Conservation (phyloP, 2,797 vertebrate species). For the Lagodon rhomboides region DNA sequence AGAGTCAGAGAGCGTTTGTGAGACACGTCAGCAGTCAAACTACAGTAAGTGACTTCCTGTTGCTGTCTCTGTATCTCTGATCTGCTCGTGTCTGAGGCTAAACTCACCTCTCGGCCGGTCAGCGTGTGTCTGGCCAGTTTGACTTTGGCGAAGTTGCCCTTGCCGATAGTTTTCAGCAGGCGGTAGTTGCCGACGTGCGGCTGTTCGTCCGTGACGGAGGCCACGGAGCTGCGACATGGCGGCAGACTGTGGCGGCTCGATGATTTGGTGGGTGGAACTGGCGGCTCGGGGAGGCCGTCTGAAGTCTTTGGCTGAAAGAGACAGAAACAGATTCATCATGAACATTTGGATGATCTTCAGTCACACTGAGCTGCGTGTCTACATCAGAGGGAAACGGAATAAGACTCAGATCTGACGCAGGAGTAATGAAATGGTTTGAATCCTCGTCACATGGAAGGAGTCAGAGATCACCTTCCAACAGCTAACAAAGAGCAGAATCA, state of each 20-base stretch:
- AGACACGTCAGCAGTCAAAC: too few species aligned
- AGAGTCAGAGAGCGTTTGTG: too few species aligned
- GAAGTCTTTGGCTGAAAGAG: conserved; percentile 87
- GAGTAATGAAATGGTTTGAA: too few species aligned
- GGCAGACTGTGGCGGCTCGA: conserved; percentile 90
- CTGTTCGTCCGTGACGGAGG: conserved; percentile 88
- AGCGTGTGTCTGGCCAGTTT: conserved; percentile 94
- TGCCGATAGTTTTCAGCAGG: conserved; percentile 95
- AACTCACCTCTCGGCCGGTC: conserved; percentile 93
- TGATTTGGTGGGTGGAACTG: conserved; percentile 89
- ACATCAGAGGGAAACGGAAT: too few species aligned
- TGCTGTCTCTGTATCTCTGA: too few species aligned
- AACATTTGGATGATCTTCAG: neutral
- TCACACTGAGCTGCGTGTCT: too few species aligned
- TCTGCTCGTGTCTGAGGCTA: neutral
- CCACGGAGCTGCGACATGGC: conserved; percentile 86
- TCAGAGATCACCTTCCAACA: too few species aligned
- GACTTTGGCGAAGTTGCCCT: conserved; percentile 96
- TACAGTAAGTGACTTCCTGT: too few species aligned
- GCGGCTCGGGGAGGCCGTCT: conserved; percentile 87
- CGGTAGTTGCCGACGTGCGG: conserved; percentile 94
- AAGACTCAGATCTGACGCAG: too few species aligned
- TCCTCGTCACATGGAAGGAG: too few species aligned
- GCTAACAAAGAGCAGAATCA: neutral
- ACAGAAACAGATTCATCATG: neutral